Evolutionary conservation across 2,888 invertebrate genomes (phyloP), one percentile per base, ranked within the genome.

Genomic region (Quadroppia sp.): DNA sequence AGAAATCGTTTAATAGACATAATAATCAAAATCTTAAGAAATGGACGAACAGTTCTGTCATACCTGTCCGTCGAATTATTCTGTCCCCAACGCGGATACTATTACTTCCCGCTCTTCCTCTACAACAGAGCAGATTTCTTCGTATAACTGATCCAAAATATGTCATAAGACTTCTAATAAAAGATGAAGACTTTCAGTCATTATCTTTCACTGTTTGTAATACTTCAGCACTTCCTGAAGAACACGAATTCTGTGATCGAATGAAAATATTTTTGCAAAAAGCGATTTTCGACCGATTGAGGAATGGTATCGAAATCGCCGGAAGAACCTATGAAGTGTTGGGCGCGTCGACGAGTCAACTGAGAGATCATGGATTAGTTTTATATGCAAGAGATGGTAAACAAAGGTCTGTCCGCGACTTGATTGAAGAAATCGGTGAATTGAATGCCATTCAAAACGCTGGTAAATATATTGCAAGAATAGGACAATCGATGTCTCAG

Each of bases 401-500:
- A 23, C 74, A 75, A 23, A 72, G 71, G n/a, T 76, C 73, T 11
- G 78, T 78, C 9, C 30, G 71, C 9, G 23, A 23, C 13, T 78
- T 80, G 20, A 71, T 78, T n/a, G 17, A 71, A 6, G 73, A 75
- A 71, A 76, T 78, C 74, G 79, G 80, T 0, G 77, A 79, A 48
- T 75, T 79, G 11, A 40, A 45, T 23, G 23, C 36, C 23, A 76
- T 78, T 36, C 73, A 72, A 28, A 78, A 77, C 73, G 76, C 79
- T 2, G 80, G 82, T 0, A 82, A 82, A 74, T 78, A 81, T 76
- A 81, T 82, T 79, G 80, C 82, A 20, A 77, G 82, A 32, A 80
- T 82, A 79, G 82, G 82, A 11, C 82, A 82, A 71, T 81, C 81
- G 74, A 81, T 82, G 75, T 82, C 82, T 3, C 81, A 74, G 23